phyloP scores from a whole-genome alignment of 2,113 vertebrate species.

The Puntigrus tetrazona region DNA sequence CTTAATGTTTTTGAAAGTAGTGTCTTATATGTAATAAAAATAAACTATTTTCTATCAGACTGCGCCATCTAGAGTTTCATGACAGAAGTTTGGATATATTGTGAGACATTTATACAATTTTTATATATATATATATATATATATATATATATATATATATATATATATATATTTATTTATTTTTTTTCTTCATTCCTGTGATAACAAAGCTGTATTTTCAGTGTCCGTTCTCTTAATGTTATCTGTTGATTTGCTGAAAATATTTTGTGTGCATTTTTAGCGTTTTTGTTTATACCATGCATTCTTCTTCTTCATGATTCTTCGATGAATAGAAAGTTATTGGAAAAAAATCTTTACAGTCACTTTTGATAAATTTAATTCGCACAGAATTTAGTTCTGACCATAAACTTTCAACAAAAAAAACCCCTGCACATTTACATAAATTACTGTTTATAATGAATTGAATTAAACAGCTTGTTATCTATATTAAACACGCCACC shows the following conservation, averaged over 20 bases:
- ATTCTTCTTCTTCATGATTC: neutral
- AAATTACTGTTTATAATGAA: neutral
- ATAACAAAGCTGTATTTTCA: no score
- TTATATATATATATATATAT: no score
- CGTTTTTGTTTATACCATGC: neutral
- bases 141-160: no score
- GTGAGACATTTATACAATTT: no score
- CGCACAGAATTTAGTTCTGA: neutral
- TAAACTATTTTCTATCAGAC: no score
- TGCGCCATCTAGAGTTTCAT: no score
- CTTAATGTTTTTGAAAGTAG: neutral
- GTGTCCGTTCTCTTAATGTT: no score
- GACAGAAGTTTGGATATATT: no score
- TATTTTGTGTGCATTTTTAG: no score
- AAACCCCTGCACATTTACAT: neutral
- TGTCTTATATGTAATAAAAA: no score
- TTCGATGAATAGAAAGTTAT: neutral
- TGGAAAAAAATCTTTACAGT: neutral
- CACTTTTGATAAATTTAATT: neutral
- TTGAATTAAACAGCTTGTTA: neutral
- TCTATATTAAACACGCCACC: neutral
- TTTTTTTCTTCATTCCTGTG: no score
- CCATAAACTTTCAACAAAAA: neutral
- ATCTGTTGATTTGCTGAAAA: neutral
- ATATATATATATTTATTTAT: no score